phyloP scores from a whole-genome alignment of 2,888 invertebrate genomes.

The Drosophila paracracens region DNA sequence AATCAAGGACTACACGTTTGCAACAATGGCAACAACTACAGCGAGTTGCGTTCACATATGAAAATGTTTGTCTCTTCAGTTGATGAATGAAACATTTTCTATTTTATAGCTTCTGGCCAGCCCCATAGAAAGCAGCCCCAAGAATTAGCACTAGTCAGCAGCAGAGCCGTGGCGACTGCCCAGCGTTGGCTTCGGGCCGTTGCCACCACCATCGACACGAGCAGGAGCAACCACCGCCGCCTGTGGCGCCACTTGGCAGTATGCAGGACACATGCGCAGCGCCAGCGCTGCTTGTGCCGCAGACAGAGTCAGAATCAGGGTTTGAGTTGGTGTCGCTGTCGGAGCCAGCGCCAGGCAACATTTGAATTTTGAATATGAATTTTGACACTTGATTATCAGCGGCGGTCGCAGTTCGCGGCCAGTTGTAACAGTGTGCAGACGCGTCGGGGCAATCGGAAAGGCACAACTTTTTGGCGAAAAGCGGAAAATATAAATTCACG shows the following conservation, averaged over 20 bases:
- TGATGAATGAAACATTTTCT: conserved; percentile 73
- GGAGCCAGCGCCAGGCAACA: conserved; percentile 51
- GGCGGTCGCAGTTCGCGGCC: conserved; percentile 63
- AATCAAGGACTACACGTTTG: not conserved
- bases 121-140: conserved; percentile 5
- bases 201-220: conserved; percentile 13
- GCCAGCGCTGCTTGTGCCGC: conserved; percentile 28
- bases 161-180: conserved; percentile 53
- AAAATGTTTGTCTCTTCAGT: conserved; percentile 55
- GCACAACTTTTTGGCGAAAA: conserved; percentile 39
- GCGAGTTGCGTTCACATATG: conserved; percentile 43
- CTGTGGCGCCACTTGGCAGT: conserved; percentile 46
- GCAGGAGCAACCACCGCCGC: conserved; percentile 8
- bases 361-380: conserved; percentile 80
- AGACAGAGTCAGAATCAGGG: conserved; percentile 12
- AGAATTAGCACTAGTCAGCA: conserved; percentile 27
- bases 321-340: conserved; percentile 17
- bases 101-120: conserved; percentile 41
- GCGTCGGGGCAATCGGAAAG: conserved; percentile 56
- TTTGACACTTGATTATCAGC: conserved; percentile 81
- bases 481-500: conserved; percentile 53
- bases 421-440: conserved; percentile 73
- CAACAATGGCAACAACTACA: conserved; percentile 13
- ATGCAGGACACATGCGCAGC: conserved; percentile 77
- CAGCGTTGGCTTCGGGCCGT: conserved; percentile 16